phyloP scores from a whole-genome alignment of 1,140 invertebrate species.

The Papilio aristodemus region DNA sequence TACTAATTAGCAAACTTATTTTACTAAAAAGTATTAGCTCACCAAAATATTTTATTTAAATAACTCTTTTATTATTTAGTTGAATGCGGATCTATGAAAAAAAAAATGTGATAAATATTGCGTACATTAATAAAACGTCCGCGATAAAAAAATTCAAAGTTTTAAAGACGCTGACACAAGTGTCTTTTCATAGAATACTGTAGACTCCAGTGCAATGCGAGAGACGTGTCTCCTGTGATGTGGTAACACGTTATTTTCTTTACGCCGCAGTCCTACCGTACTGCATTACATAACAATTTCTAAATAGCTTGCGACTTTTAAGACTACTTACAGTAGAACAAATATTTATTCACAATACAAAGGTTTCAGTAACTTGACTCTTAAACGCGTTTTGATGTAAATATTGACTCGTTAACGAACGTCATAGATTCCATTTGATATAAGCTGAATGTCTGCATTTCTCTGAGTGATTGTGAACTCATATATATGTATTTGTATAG shows the following conservation, averaged over 20 bases:
- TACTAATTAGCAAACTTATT: slow-evolving; percentile 61
- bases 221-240: background rate
- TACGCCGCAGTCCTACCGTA: background rate
- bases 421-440: slow-evolving; percentile 79
- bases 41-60: slow-evolving; percentile 64
- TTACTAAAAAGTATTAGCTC: slow-evolving; percentile 72
- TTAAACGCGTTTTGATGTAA: slow-evolving; percentile 55
- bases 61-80: slow-evolving; percentile 44
- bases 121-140: slow-evolving; percentile 36
- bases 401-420: slow-evolving; percentile 65
- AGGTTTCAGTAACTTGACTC: background rate
- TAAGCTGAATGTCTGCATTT: slow-evolving; percentile 80
- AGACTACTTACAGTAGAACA: slow-evolving; percentile 12
- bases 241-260: background rate
- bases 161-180: background rate
- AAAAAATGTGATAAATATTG: slow-evolving; percentile 51
- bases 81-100: slow-evolving; percentile 50
- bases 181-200: background rate
- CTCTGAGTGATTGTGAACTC: slow-evolving; percentile 77
- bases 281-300: background rate
- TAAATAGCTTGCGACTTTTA: slow-evolving; percentile 6
- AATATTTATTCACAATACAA: slow-evolving; percentile 24
- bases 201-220: background rate
- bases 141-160: slow-evolving; percentile 23
- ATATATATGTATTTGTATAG: slow-evolving; percentile 72